Base-by-base conservation (phyloP, 2,113 vertebrate genomes). In the Connochaetes taurinus region DNA sequence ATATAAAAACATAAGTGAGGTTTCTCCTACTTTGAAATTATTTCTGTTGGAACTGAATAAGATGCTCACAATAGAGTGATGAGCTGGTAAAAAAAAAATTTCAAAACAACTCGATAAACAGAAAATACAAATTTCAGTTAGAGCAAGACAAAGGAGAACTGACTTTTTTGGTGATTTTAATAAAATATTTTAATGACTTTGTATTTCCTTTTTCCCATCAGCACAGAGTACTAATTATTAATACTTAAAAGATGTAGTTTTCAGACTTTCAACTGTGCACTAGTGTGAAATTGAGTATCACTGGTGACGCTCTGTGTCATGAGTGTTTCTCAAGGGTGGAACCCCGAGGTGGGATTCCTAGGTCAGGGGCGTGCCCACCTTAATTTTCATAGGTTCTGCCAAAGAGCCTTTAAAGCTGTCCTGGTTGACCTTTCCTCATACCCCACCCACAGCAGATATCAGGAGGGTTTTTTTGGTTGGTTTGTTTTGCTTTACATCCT, bases 121-220 rank as follows among this genome's bases (percentile, higher is more conserved):
- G 76, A 91, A 96, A 95, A 96, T 67, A 87, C 2, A 29, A 23
- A 86, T 84, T 80, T 43, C 62, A 60, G 25, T 52, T 87, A 78
- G 17, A 43, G 3, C 7, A 80, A 87, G 45, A 90, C 27, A 86
- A 81, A 95, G 43, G 50, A 78, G n/a, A 76, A 43, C 21, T 78
- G 91, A 40, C 27, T 36, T 87, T 83, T 74, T 31, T 2, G 57
- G 81, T n/a, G 62, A 92, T 45, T 87, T 83, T 17, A 90, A 81
- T 82, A 21, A 80, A 88, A 31, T 64, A 71, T 71, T 84, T 83
- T 71, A 74, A 90, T 7, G 10, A 40, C 36, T n/a, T 60, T 78
- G 19, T 74, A 47, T 64, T 86, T 86, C 83, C 16, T 53, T 13
- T 86, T 94, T 36, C 53, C 47, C 58, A 36, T 74, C 57, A 57